Percentiles rank a stretch among this genome's conserved stretches.
phyloP scores from a whole-genome alignment of 2,888 invertebrate genomes.

The Sarcophaga variegata region DNA sequence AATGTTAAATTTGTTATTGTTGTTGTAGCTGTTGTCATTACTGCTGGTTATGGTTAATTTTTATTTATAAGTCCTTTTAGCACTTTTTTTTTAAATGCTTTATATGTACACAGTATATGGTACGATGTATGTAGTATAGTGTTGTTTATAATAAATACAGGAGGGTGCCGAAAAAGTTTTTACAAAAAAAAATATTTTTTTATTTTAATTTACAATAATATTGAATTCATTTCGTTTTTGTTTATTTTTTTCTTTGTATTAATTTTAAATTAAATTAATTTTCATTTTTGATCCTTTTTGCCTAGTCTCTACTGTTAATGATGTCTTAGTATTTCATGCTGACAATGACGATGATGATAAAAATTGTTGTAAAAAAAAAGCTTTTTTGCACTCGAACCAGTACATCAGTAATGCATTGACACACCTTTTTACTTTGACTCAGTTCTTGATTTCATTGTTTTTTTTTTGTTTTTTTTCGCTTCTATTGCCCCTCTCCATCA shows the following conservation, averaged over 20 bases:
- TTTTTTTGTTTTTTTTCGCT: conserved; percentile 35
- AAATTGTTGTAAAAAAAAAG: conserved; percentile 33
- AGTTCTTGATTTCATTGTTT: conserved; percentile 39
- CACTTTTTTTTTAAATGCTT: conserved; percentile 18
- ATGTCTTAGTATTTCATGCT: too few species aligned
- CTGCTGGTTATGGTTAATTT: conserved; percentile 68
- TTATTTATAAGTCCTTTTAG: conserved; percentile 68
- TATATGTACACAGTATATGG: background rate
- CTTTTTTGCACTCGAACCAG: background rate
- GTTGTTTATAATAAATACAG: background rate
- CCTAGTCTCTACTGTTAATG: too few species aligned
- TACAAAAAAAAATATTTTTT: background rate
- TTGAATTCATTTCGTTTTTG: background rate
- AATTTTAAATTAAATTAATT: background rate
- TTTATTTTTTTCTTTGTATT: too few species aligned
- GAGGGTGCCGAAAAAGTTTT: background rate
- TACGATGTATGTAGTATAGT: background rate
- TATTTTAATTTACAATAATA: background rate
- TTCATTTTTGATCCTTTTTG: background rate
- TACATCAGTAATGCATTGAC: conserved; percentile 58
- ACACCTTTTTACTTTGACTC: conserved; percentile 65
- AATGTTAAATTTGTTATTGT: conserved; percentile 47
- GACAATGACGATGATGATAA: conserved; percentile 35
- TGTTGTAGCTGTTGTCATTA: conserved; percentile 56
- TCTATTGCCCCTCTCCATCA: background rate